Base-by-base conservation (phyloP, 2,888 invertebrate genomes). In the Mimachlamys varia region DNA sequence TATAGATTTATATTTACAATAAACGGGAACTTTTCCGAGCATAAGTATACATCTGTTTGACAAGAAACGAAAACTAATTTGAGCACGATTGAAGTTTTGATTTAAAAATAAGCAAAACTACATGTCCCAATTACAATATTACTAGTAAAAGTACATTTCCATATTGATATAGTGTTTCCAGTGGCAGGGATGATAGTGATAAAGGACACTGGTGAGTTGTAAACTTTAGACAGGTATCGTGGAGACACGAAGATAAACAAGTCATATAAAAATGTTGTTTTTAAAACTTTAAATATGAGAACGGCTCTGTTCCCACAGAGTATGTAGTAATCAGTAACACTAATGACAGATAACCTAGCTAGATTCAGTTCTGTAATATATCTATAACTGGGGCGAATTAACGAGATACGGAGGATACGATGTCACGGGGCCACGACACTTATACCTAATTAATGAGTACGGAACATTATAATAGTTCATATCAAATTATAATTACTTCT, bases 401-500 rank as follows among this genome's bases (percentile, higher is more conserved):
- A 33, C 27, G 76, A 76, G 33, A 76, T 13, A 13, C 76, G 2
- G 7, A 27, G 22, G 76, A 76, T 76, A 27, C 7, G 12, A 15
- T 76, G 76, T 76, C 76, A 33, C 33, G 22, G 27, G 76, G 76
- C 22, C 17, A 12, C 27, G 27, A 33, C 76, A 76, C 33, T 33
- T 76, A 76, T 76, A 33, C 33, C 76, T 76, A 76, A 76, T 76
- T 76, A 76, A 76, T 76, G 76, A 33, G 76, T 33, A 76, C 76
- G 33, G 13, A 76, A 76, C 76, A 76, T 76, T 27, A 76, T 76
- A 76, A 76, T 76, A 10, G 76, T 76, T 76, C 76, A 76, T 76
- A 76, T 76, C 76, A 76, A 76, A 76, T 76, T 76, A 76, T 76
- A 76, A 76, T 33, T 76, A 76, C 76, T 76, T 76, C 76, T 76